A percentile compares a stretch with the other conserved stretches of the same genome.
phyloP scores from a whole-genome alignment of 1,140 invertebrate genomes.

The Drosophila ironensis region DNA sequence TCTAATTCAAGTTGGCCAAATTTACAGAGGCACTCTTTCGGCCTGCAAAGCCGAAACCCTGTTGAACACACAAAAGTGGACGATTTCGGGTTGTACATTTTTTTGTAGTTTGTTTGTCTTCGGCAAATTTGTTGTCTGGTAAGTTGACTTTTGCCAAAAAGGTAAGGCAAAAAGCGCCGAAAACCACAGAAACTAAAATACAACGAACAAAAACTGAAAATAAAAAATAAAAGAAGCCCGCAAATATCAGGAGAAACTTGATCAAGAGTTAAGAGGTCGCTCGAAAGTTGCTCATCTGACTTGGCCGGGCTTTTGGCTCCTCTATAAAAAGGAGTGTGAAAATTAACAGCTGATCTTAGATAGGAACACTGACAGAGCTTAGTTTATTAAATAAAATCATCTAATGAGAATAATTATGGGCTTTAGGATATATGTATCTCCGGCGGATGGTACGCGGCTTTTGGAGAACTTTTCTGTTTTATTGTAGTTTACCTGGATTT shows the following conservation, averaged over 20 bases:
- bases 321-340: slow-evolving; percentile 55
- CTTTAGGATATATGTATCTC: not conserved
- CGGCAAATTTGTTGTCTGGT: slow-evolving; percentile 55
- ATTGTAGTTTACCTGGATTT: no score
- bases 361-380: not conserved
- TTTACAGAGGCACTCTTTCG: no score
- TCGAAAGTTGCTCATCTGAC: slow-evolving; percentile 44
- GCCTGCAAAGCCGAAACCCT: slow-evolving; percentile 55
- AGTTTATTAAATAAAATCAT: not conserved
- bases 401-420: not conserved
- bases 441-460: not conserved
- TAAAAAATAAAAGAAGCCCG: slow-evolving; percentile 58
- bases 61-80: slow-evolving; percentile 57
- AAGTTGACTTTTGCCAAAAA: slow-evolving; percentile 70
- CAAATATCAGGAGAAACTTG: slow-evolving; percentile 67
- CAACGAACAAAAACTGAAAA: slow-evolving; percentile 28
- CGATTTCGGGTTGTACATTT: slow-evolving; percentile 23
- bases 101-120: slow-evolving; percentile 44
- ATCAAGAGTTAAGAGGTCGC: slow-evolving; percentile 66
- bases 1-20: no score
- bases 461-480: no score
- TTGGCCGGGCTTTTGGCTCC: slow-evolving; percentile 47
- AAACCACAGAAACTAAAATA: slow-evolving; percentile 28
- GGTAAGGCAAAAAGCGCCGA: slow-evolving; percentile 5
- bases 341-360: slow-evolving; percentile 50